These are phyloP conservation scores for Scaptomyza parva DNA, from an alignment of 2,888 invertebrate genomes.

Conservation along the genomic window DNA sequence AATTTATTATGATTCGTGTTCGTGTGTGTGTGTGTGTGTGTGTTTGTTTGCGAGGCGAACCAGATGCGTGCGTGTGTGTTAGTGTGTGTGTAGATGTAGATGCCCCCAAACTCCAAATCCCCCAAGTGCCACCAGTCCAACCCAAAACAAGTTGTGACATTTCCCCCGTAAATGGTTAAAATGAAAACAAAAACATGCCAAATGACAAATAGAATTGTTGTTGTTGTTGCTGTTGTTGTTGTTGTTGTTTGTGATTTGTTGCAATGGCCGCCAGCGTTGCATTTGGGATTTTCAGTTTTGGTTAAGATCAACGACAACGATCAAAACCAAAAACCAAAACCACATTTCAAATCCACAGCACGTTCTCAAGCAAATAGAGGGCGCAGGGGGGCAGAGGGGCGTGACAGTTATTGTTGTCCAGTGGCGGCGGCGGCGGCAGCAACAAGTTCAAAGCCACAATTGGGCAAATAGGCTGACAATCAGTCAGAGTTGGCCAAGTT, in stretches of 20 bases:
- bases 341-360: conserved; percentile 70
- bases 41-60: conserved; percentile 60
- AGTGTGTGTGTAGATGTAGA: conserved; percentile 3
- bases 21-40: conserved; percentile 2
- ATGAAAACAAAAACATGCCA: conserved; percentile 54
- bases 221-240: conserved; percentile 22
- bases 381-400: not conserved
- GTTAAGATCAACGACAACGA: conserved; percentile 44
- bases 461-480: conserved; percentile 76
- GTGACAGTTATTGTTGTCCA: conserved; percentile 25
- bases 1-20: conserved; percentile 64
- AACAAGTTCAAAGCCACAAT: conserved; percentile 81
- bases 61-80: conserved; percentile 40
- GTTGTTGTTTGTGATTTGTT: conserved; percentile 54
- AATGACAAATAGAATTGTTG: conserved; percentile 39
- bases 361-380: conserved; percentile 34
- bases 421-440: conserved; percentile 65
- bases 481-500: conserved; percentile 14
- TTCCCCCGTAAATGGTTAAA: conserved; percentile 78
- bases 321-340: conserved; percentile 21
- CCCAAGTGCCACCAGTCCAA: conserved; percentile 29
- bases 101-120: conserved; percentile 41
- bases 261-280: conserved; percentile 58
- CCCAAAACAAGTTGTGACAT: conserved; percentile 73
- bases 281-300: conserved; percentile 73